Percentiles rank a stretch among this genome's conserved stretches.
Evolutionary conservation across 2,888 invertebrate genomes (phyloP).

Genomic region (Choristoneura rosaceana): DNA sequence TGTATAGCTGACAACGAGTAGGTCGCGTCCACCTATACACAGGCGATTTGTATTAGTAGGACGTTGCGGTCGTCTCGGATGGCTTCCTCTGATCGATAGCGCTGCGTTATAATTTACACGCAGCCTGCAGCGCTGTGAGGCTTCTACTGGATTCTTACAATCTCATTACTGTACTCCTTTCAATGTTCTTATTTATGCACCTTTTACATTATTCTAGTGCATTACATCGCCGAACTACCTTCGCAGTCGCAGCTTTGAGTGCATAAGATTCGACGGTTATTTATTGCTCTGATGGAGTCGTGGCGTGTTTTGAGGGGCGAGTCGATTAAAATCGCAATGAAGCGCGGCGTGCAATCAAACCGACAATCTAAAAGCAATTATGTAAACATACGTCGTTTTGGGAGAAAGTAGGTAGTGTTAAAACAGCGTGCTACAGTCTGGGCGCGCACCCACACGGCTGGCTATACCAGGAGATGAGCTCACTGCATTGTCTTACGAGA

Average conservation of each 20-base stretch:
- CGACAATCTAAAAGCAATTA: slow-evolving; percentile 49
- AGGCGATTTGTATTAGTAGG: slow-evolving; percentile 34
- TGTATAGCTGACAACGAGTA: slow-evolving; percentile 21
- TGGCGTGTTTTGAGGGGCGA: slow-evolving; percentile 38
- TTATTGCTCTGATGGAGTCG: slow-evolving; percentile 5
- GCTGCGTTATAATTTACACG: slow-evolving; percentile 29
- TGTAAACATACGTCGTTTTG: slow-evolving; percentile 54
- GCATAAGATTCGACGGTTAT: not conserved
- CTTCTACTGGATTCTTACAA: slow-evolving; percentile 38
- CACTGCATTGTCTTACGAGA: slow-evolving; percentile 45
- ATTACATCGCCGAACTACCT: no score
- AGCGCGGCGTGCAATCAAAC: slow-evolving; percentile 47
- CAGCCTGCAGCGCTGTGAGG: slow-evolving; percentile 32
- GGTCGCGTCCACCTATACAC: not conserved
- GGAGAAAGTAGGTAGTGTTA: slow-evolving; percentile 52
- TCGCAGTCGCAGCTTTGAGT: not conserved
- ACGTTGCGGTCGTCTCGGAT: slow-evolving; percentile 36
- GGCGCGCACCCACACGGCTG: slow-evolving; percentile 41
- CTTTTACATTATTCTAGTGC: no score
- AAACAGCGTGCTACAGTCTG: slow-evolving; percentile 40
- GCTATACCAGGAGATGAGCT: slow-evolving; percentile 57
- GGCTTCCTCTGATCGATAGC: slow-evolving; percentile 41
- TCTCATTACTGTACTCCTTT: slow-evolving; percentile 36
- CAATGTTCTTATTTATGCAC: not conserved
- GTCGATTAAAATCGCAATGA: slow-evolving; percentile 46